Evolutionary conservation across 1,140 invertebrate species (phyloP).

Genomic region (Drosophila obscura): DNA sequence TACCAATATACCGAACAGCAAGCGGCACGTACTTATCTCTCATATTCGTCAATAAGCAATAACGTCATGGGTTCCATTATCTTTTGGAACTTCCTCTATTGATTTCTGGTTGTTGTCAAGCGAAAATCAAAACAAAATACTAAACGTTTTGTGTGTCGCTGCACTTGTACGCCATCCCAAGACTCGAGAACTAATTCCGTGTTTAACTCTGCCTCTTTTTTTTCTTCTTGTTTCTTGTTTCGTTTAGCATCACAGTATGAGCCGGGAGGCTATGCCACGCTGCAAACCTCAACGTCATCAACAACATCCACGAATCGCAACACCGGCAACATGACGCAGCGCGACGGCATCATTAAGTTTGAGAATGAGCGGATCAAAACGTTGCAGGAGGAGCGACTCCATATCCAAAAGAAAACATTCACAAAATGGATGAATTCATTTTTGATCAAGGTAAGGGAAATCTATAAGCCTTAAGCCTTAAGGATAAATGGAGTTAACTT

Average conservation of each 20-base stretch:
- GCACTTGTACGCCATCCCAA: constrained; percentile 31
- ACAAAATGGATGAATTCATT: constrained; percentile 99
- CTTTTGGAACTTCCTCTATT: constrained; percentile 24
- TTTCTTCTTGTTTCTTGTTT: constrained; percentile 1
- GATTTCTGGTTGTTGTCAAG: constrained; percentile 37
- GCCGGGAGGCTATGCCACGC: constrained; percentile 87
- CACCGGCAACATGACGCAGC: constrained; percentile 92
- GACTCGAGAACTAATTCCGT: constrained; percentile 33
- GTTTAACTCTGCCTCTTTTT: constrained; percentile 28
- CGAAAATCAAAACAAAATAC: constrained; percentile 65
- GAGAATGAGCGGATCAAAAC: constrained; percentile 98
- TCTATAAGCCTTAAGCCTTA: background rate
- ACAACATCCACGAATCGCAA: constrained; percentile 82
- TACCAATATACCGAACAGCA: constrained; percentile 6
- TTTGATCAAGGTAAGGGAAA: constrained; percentile 92
- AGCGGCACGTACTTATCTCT: constrained; percentile 13
- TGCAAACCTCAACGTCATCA: constrained; percentile 83
- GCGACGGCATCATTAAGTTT: constrained; percentile 96
- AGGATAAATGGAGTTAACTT: constrained; percentile 28
- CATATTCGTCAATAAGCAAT: too few species aligned
- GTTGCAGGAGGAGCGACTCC: constrained; percentile 97
- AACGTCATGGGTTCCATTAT: too few species aligned
- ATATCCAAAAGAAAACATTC: constrained; percentile 99
- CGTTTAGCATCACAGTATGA: constrained; percentile 88
- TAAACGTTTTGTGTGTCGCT: constrained; percentile 44